Base-by-base conservation (phyloP, 2,888 invertebrate species). In the Zootermopsis nevadensis region DNA sequence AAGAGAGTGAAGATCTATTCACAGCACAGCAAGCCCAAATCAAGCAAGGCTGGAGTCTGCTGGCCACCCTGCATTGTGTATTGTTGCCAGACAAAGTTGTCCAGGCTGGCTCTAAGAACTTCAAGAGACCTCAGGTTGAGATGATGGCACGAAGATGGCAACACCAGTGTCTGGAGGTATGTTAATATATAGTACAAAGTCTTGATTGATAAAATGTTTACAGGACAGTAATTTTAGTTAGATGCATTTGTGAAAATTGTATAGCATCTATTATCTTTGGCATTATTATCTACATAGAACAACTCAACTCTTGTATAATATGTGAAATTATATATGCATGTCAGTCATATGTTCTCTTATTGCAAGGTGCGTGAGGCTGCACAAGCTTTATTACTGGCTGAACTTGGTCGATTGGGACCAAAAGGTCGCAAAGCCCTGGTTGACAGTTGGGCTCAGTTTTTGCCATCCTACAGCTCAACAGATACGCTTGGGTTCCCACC, bases 141-240 rank as follows among this genome's bases (percentile, higher is more conserved):
- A 97, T 98, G 94, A 92, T 99, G 91, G 99, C 99, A 0, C 94
- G 98, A 30, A 92, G 98, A 85, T 99, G 99, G 99, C 99, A 99
- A 89, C 99, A 99, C 90, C 96, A 98, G 87, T 99, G 99, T 89
- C 93, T 99, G 8, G 99, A 99, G 91, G 98, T 98, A 77, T 42
- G 10, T 55, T 15, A 48, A 48, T 48, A 19, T 38, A 7, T n/a
- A n/a, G n/a, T n/a, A n/a, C n/a, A n/a, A n/a, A n/a, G n/a, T n/a
- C n/a, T n/a, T n/a, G n/a, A n/a, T n/a, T n/a, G n/a, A n/a, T n/a
- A n/a, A n/a, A n/a, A n/a, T n/a, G n/a, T n/a, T n/a, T n/a, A n/a
- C n/a, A n/a, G n/a, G n/a, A n/a, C n/a, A n/a, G n/a, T n/a, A n/a
- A n/a, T n/a, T n/a, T n/a, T n/a, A n/a, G n/a, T n/a, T n/a, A n/a